Base-by-base conservation (phyloP, 2,797 vertebrate genomes). In the Acipenser ruthenus region DNA sequence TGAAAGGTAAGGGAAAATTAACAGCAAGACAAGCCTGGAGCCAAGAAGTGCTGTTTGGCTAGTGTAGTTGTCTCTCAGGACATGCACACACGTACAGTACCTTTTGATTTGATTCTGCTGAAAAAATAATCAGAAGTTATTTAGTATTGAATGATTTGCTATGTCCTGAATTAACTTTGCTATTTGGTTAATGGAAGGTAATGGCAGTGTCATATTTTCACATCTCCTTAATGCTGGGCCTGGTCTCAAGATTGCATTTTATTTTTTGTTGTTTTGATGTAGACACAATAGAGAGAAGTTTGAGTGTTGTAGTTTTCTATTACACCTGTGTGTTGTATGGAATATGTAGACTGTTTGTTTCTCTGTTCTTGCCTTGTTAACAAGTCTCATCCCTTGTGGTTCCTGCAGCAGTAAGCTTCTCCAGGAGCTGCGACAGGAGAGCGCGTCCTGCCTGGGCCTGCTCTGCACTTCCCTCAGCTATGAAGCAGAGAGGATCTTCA, bases 401-500 rank as follows among this genome's bases (percentile, higher is more conserved):
- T 15, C 62, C 67, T 79, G 66, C 77, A 99, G 97, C 89, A 99
- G 97, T 85, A 99, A 99, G 85, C 91, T 99, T 77, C 89, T 99
- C 81, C 95, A 95, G 79, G 97, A 99, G 85, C 75, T 99, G 80
- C 90, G 96, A 74, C 96, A 98, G 86, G 97, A 99, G 70, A 96
- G 93, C 10, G 95, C 97, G 50, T 88, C 88, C 79, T 97, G 93
- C 77, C 88, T 98, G 74, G 97, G 96, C 76, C 89, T 97, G 79
- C 94, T 99, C 71, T 99, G 95, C 84, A 92, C 93, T 8, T 87
- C 92, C 75, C 82, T 99, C 73, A 95, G 94, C 89, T 99, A 96
- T 0, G 97, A 99, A 85, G 94, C 96, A 0, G 95, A 98, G 85
- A 94, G 94, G 83, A 94, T 99, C 86, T 99, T 99, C 85, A 98